These are phyloP conservation scores for Ispidina lecontei DNA, from an alignment of 2,797 vertebrate genomes.

Conservation along the genomic window DNA sequence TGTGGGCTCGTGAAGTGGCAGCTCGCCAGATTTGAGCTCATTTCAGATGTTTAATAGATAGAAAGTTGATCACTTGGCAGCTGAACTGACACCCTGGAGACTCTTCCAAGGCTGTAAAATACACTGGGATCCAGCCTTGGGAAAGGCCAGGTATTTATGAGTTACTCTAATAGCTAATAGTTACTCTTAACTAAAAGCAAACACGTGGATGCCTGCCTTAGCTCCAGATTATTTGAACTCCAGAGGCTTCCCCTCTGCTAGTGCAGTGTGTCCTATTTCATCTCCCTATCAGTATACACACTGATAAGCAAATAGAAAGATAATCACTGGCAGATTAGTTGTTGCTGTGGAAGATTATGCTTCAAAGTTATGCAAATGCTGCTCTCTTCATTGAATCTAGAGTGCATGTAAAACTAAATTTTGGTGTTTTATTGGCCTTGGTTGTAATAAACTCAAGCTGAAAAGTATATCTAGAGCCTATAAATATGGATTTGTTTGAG, in stretches of 20 bases:
- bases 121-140: slow-evolving; percentile 7
- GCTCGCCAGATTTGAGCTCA: background rate
- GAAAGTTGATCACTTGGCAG: slow-evolving; percentile 57
- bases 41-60: slow-evolving; percentile 61
- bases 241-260: background rate
- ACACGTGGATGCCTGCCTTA: background rate
- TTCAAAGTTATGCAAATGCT: slow-evolving; percentile 68
- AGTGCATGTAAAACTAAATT: background rate
- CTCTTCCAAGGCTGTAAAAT: slow-evolving; percentile 11
- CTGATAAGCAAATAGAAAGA: slow-evolving; percentile 35
- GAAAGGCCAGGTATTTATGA: background rate
- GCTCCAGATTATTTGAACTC: background rate
- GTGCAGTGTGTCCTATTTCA: background rate
- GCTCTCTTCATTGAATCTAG: slow-evolving; percentile 17
- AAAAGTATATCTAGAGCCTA: slow-evolving; percentile 41
- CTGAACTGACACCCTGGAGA: background rate
- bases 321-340: slow-evolving; percentile 60
- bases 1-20: background rate
- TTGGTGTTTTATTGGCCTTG: slow-evolving; percentile 60
- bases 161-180: background rate
- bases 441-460: slow-evolving; percentile 51
- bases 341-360: slow-evolving; percentile 46
- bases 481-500: slow-evolving; percentile 68
- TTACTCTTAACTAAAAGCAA: background rate
- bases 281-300: background rate